Conservation (phyloP, 2,113 vertebrate species). For the Limnothrissa miodon region DNA sequence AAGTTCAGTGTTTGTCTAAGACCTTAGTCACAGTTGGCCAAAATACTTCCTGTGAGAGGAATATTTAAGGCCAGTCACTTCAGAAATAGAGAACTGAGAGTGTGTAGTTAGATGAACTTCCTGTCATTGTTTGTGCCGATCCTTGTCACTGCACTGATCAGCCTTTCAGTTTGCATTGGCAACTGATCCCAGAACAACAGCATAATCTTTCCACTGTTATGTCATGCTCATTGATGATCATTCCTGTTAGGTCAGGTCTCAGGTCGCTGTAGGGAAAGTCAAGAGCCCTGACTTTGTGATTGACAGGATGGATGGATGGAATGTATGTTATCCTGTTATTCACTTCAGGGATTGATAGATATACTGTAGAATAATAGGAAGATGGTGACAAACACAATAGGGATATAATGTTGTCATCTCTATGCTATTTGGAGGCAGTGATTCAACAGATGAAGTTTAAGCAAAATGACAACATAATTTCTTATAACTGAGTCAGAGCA, state of each 20-base stretch:
- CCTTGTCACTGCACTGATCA: neutral
- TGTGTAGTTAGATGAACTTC: neutral
- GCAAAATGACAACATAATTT: neutral
- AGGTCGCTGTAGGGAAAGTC: neutral
- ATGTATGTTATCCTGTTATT: no score
- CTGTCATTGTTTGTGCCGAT: neutral
- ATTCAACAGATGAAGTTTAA: neutral
- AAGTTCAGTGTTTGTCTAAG: neutral
- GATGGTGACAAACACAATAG: no score
- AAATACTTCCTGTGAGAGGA: neutral
- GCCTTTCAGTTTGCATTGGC: neutral
- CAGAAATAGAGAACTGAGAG: conserved; percentile 5
- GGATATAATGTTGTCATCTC: neutral
- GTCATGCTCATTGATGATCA: neutral
- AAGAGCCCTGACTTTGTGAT: no score
- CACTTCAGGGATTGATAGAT: neutral
- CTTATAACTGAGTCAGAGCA: neutral
- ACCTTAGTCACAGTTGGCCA: neutral
- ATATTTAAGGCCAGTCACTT: neutral
- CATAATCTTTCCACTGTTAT: neutral
- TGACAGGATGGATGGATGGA: no score
- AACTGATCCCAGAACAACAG: neutral
- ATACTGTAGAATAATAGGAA: no score
- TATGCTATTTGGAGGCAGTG: neutral
- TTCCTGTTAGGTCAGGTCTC: neutral